Percentiles rank a stretch among this genome's conserved stretches.
These are phyloP conservation scores for Tangara arthus DNA, from an alignment of 2,797 vertebrate genomes.

Conservation along the genomic window DNA sequence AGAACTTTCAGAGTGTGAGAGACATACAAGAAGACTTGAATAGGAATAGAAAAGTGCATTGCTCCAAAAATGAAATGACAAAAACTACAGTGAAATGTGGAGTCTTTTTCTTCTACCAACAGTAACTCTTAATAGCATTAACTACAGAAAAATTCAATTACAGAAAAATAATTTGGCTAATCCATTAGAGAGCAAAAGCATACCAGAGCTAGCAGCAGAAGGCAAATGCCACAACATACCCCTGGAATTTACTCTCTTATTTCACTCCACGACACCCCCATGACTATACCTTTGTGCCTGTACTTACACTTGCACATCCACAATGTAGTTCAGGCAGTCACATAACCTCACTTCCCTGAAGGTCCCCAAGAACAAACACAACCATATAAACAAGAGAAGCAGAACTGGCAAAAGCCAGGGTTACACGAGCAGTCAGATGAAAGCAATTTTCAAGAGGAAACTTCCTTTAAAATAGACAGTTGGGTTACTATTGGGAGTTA, in stretches of 20 bases:
- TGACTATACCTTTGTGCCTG: not conserved
- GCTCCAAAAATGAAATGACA: not conserved
- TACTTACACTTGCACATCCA: not conserved
- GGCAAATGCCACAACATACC: not conserved
- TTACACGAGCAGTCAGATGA: not conserved
- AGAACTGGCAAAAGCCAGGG: not conserved
- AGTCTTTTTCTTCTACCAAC: not conserved
- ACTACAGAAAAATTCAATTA: not conserved
- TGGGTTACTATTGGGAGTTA: not conserved
- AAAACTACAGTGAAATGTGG: not conserved
- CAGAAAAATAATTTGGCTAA: not conserved
- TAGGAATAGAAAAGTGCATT: not conserved
- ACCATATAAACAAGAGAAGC: not conserved
- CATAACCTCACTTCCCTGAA: not conserved
- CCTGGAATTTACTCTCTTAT: not conserved
- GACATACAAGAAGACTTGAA: not conserved
- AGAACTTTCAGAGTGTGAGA: not conserved
- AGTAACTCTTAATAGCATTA: not conserved
- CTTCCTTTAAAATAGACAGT: not conserved
- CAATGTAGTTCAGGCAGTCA: not conserved
- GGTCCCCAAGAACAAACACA: not conserved
- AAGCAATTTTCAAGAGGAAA: not conserved
- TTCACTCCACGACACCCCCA: not conserved
- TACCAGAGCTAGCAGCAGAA: not conserved
- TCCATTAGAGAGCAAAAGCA: not conserved